Percentiles rank a stretch among this genome's conserved stretches.
Conservation (phyloP, 2,888 invertebrate genomes). For the Drosophila mercatorum region DNA sequence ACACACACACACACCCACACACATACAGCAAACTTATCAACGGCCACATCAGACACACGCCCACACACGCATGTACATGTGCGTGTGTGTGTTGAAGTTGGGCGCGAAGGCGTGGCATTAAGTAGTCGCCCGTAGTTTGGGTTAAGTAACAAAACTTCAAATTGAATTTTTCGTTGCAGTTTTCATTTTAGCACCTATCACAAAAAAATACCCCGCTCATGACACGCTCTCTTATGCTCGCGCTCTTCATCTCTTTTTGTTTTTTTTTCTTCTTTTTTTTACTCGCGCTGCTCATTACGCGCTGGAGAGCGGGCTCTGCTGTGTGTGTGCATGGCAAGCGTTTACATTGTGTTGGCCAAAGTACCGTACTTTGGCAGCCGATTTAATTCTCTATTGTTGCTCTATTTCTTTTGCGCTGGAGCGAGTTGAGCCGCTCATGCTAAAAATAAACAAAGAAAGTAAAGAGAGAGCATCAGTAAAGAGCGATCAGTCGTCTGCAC, state of each 20-base stretch:
- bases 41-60: conserved; percentile 53
- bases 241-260: conserved; percentile 3
- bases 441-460: conserved; percentile 19
- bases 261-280: conserved; percentile 25
- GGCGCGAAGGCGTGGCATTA: conserved; percentile 63
- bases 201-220: conserved; percentile 63
- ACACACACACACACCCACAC: conserved; percentile 10
- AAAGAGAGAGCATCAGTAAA: neutral
- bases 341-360: conserved; percentile 66
- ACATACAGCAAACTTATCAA: conserved; percentile 61
- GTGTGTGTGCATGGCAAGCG: conserved; percentile 1
- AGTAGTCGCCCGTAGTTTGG: conserved; percentile 75
- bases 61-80: conserved; percentile 28
- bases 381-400: conserved; percentile 48
- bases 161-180: conserved; percentile 76
- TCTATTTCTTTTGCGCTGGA: neutral
- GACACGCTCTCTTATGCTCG: neutral
- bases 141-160: conserved; percentile 80
- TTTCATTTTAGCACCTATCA: conserved; percentile 78
- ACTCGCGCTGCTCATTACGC: conserved; percentile 60
- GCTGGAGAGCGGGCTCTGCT: neutral
- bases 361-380: conserved; percentile 53
- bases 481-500: conserved; percentile 7
- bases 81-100: conserved; percentile 35
- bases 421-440: neutral